These are phyloP conservation scores for Tiliacea citrago DNA, from an alignment of 2,888 invertebrate species.

Conservation along the genomic window DNA sequence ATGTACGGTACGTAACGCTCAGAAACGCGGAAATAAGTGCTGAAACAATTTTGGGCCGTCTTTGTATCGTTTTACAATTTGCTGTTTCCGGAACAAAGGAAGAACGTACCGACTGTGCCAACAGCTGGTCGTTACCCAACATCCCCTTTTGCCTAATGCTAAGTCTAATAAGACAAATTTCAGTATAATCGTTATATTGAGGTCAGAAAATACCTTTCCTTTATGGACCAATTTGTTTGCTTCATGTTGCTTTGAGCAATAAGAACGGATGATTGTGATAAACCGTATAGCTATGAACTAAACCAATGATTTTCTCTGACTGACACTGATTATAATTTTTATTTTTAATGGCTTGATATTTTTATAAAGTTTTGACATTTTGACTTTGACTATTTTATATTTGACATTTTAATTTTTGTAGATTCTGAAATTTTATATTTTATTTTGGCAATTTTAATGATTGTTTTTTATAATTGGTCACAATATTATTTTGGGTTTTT, in stretches of 20 bases:
- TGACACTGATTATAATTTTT: no score
- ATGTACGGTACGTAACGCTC: conserved; percentile 12
- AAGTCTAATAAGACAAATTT: conserved; percentile 40
- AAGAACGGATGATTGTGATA: conserved; percentile 12
- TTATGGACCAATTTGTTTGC: neutral
- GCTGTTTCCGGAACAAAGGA: conserved; percentile 39
- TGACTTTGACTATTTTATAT: no score
- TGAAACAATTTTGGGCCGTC: conserved; percentile 45
- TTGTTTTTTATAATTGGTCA: no score
- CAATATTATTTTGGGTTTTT: no score
- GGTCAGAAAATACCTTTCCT: conserved; percentile 20
- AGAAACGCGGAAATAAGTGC: conserved; percentile 36
- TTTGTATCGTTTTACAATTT: conserved; percentile 46
- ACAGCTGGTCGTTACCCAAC: conserved; percentile 49
- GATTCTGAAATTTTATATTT: no score
- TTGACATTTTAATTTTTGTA: no score
- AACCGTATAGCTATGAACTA: conserved; percentile 2
- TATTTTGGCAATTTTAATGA: no score
- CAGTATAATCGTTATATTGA: conserved; percentile 33
- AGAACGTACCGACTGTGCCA: conserved; percentile 26
- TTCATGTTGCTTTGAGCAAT: conserved; percentile 6
- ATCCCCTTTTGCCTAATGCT: conserved; percentile 41
- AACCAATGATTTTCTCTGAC: no score
- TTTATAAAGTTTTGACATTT: no score
- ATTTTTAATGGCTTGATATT: no score